These are phyloP conservation scores for Drosophila peninsularis DNA, from an alignment of 2,888 invertebrate species.

Conservation along the genomic window DNA sequence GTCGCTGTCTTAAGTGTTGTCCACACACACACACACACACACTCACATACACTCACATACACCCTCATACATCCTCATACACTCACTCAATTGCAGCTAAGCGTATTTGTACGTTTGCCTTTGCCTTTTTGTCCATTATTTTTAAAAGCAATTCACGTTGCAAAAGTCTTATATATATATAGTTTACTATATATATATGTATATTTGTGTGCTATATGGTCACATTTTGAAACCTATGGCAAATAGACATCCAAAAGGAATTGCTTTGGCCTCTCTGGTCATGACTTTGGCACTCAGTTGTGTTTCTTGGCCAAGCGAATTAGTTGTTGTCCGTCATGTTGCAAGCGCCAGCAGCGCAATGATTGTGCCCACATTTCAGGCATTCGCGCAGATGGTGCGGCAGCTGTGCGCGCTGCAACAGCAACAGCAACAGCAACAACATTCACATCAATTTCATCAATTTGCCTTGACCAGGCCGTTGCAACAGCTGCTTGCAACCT, in stretches of 20 bases:
- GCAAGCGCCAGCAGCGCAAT: slow-evolving; percentile 46
- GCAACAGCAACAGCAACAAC: slow-evolving; percentile 44
- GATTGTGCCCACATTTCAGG: slow-evolving; percentile 78
- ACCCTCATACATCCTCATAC: not conserved
- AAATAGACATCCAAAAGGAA: slow-evolving; percentile 13
- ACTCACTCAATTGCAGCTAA: slow-evolving; percentile 35
- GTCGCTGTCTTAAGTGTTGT: slow-evolving; percentile 1
- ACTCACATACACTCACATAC: not conserved
- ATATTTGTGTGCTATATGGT: slow-evolving; percentile 6
- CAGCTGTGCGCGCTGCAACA: slow-evolving; percentile 66
- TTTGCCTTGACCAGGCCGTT: slow-evolving; percentile 24
- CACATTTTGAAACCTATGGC: slow-evolving; percentile 35
- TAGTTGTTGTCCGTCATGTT: slow-evolving; percentile 26
- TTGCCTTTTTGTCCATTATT: slow-evolving; percentile 30
- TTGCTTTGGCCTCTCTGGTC: slow-evolving; percentile 57
- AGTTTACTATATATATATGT: slow-evolving; percentile 5
- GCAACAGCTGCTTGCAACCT: slow-evolving; percentile 38
- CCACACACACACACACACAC: not conserved
- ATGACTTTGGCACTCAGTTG: slow-evolving; percentile 71
- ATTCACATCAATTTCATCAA: slow-evolving; percentile 33
- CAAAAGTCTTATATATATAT: slow-evolving; percentile 18
- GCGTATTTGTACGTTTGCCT: slow-evolving; percentile 36
- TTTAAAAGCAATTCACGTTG: slow-evolving; percentile 47
- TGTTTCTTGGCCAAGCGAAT: slow-evolving; percentile 45
- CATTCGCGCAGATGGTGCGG: slow-evolving; percentile 67